Evolutionary conservation across 2,797 vertebrate genomes (phyloP), one percentile per base, ranked within the genome.

Genomic region (Sebastes taczanowskii): DNA sequence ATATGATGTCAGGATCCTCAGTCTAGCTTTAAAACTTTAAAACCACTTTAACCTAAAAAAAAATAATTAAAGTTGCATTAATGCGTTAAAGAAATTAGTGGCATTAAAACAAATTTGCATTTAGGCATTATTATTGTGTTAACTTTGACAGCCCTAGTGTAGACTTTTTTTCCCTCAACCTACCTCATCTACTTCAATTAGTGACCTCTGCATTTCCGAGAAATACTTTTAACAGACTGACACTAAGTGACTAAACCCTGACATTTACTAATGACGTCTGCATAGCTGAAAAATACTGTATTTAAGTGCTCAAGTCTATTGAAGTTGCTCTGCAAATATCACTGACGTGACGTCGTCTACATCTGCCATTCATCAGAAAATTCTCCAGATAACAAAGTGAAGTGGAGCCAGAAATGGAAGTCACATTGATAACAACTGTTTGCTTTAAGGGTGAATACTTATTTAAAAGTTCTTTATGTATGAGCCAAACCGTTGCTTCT

Each of bases 191-290:
- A 11, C 13, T 71, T 46, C 10, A 67, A 38, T 18, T 59, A 68
- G 20, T 38, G 49, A 55, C 61, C 69, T 61, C 7, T 62, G 27
- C 42, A 53, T 53, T 74, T 65, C 20, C 16, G 16, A 63, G n/a
- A 59, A 66, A 53, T 16, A 49, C 58, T 7, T 80, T 9, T 60
- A 29, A 46, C 14, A 14, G 25, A 34, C 16, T 46, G 25, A 77
- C 59, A 20, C 5, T 20, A 5, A 49, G 22, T 23, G 71, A 81
- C 52, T 42, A 25, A 78, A 60, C 10, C 11, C 22, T 67, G 46
- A 78, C 74, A 42, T 65, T 81, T 53, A 63, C 23, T 22, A 42
- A 35, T 58, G 9, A 55, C 32, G 42, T 66, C 58, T 71, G 25
- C 1, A 22, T 25, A 53, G 35, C 27, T 59, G 22, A 69, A 72